Base-by-base conservation (phyloP, 1,140 invertebrate genomes). In the Sitodiplosis mosellana region DNA sequence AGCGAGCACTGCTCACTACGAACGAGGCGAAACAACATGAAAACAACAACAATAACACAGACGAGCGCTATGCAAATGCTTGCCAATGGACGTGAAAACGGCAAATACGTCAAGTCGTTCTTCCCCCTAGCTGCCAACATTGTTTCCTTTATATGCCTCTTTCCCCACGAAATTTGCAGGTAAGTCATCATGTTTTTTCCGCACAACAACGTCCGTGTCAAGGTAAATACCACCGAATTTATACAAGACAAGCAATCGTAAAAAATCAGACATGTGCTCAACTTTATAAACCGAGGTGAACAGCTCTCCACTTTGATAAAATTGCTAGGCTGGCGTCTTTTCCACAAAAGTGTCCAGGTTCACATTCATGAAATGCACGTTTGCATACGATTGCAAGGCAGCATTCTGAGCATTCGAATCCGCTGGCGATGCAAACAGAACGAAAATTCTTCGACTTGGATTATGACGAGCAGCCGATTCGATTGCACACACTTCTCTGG, bases 181-280 rank as follows among this genome's bases (percentile, higher is more conserved):
- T 17, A 82, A 56, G 12, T 69, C 57, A 36, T 75, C 69, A 37
- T 83, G 59, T 17, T 67, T 71, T 52, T 73, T 77, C 8, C 72
- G 71, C 2, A 84, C 69, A 8, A 87, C 72, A 1, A 85, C 73
- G 56, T 87, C 83, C 48, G 83, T 59, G 52, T 88, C 84, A 37
- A 86, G 57, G 59, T 85, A 86, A 34, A 82, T 76, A 1, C 83
- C 83, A 33, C 81, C 80, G 49, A 73, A 84, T 56, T 83, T 84
- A 70, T 76, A 84, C 0, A 87, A 59, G 0, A 79, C 77, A 8
- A 83, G 54, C 51, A 76, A 85, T 49, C 82, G 69, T 21, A 84
- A 55, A n/a, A 82, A 68, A 55, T 84, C 80, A 17, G 73, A 74
- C 51, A 78, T 71, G 64, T 83, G 70, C 52, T 74, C 49, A 65